Evolutionary conservation across 2,113 vertebrate species (phyloP).

Genomic region (Oostethus manadensis): DNA sequence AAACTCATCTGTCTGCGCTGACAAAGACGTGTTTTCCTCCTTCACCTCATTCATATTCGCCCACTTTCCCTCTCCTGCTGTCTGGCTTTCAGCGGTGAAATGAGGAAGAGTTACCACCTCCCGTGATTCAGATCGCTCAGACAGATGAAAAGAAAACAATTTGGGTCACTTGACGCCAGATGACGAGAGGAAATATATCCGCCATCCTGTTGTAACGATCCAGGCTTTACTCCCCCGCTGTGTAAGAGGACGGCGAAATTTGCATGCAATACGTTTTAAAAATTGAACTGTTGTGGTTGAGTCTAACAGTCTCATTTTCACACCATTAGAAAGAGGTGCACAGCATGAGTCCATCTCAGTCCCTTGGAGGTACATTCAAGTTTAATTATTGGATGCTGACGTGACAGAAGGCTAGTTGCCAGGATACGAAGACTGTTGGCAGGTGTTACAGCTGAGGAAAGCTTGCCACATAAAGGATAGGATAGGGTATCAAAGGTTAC

Average conservation of each 20-base stretch:
- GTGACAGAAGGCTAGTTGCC: background rate
- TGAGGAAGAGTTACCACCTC: conserved; percentile 38
- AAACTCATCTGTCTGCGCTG: conserved; percentile 17
- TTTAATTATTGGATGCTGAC: background rate
- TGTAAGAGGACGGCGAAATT: conserved; percentile 35
- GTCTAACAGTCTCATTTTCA: conserved; percentile 50
- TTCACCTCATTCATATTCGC: conserved; percentile 7
- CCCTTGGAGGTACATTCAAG: background rate
- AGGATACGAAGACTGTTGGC: background rate
- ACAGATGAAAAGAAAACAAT: conserved; percentile 59
- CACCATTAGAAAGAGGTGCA: conserved; percentile 17
- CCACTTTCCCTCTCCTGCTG: conserved; percentile 19
- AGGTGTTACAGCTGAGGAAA: too few relatives aligned
- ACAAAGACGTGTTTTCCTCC: conserved; percentile 32
- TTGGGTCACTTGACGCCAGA: conserved; percentile 36
- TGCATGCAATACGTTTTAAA: conserved; percentile 51
- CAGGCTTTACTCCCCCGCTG: conserved; percentile 27
- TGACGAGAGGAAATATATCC: conserved; percentile 22
- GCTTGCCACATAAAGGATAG: background rate
- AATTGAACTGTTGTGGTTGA: conserved; percentile 27
- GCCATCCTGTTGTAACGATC: conserved; percentile 13
- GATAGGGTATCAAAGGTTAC: background rate
- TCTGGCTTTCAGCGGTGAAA: conserved; percentile 37
- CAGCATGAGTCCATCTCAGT: background rate
- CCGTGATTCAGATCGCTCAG: conserved; percentile 36